Evolutionary conservation across 2,888 invertebrate species (phyloP), one percentile per base, ranked within the genome.

Genomic region (Shargacucullia verbasci): DNA sequence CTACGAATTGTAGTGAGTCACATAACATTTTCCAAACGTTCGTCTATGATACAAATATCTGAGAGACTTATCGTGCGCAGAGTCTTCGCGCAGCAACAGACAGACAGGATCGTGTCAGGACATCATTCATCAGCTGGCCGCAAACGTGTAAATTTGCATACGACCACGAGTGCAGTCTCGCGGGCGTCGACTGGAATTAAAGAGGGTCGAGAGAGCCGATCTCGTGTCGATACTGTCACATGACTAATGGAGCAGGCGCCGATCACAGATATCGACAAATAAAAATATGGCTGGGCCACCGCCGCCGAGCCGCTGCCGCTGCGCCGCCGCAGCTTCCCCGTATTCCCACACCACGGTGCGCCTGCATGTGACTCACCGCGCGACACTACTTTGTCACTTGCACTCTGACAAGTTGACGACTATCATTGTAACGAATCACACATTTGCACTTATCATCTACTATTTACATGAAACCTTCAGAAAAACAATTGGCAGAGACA

Each of bases 221-320:
- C 87, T 88, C 85, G 82, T 87, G 89, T 91, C 90, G 93, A 93
- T 93, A 92, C 84, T 92, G 93, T 93, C 93, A 92, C 87, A 89
- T 92, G 93, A 94, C 91, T 93, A 94, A 93, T 93, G 93, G 92
- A 88, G 88, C 89, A 86, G 92, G 92, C 93, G 92, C 93, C 92
- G 93, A 90, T 90, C 90, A 84, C 82, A 83, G 92, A 92, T 92
- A 92, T 90, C 89, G 84, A 84, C 88, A 88, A 91, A 92, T 91
- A 91, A 92, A 92, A 93, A 87, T 85, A 88, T 82, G 83, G 81
- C 72, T 71, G 72, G 81, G 81, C 85, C 85, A 84, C 85, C 82
- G 85, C 78, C 68, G 71, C 79, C 38, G 44, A 78, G 73, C 63
- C 68, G 58, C 72, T 56, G 44, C 62, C 40, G 52, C 57, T 54